Base-by-base conservation (phyloP, 2,888 invertebrate species). In the Trachelus stipa region DNA sequence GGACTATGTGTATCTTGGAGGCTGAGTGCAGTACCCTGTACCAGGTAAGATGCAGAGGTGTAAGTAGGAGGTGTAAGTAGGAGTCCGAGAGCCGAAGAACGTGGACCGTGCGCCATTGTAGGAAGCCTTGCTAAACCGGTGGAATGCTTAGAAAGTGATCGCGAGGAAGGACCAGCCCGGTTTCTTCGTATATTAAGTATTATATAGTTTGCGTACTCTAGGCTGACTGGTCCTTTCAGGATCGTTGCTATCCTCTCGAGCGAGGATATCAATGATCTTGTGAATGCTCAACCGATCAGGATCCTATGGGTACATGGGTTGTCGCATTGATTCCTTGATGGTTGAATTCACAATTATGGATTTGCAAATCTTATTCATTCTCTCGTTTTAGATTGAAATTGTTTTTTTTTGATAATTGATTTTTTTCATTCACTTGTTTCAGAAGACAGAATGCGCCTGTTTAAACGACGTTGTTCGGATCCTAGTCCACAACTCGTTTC, bases 401-500 rank as follows among this genome's bases (percentile, higher is more conserved):
- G 23, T 40, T 56, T 56, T 37, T 40, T 40, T 40, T 37, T n/a
- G n/a, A 9, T 56, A 6, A 56, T 56, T 23, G 23, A 15, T 1
- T 23, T 56, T 56, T 56, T 56, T 23, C 37, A 56, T 56, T 56
- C 56, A 23, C 56, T 56, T 56, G 56, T 34, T 74, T 34, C 74
- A 74, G 71, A 71, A 71, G 31, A 37, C 34, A 76, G 79, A 81
- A 93, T 93, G 93, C 91, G 93, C 85, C 90, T 94, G 79, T 93
- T 93, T 88, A 93, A 92, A 89, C 90, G 93, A 88, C 90, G 93
- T 80, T 91, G 92, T 82, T 92, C 92, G 79, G 93, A 94, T 87
- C 93, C 93, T 79, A 93, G 93, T 85, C 94, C 94, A 34, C 94
- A 94, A 88, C 90, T 94, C 82, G 93, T 94, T 76, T 91, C 87